Conservation (phyloP, 1,140 invertebrate genomes). For the Eubasilissa regina region DNA sequence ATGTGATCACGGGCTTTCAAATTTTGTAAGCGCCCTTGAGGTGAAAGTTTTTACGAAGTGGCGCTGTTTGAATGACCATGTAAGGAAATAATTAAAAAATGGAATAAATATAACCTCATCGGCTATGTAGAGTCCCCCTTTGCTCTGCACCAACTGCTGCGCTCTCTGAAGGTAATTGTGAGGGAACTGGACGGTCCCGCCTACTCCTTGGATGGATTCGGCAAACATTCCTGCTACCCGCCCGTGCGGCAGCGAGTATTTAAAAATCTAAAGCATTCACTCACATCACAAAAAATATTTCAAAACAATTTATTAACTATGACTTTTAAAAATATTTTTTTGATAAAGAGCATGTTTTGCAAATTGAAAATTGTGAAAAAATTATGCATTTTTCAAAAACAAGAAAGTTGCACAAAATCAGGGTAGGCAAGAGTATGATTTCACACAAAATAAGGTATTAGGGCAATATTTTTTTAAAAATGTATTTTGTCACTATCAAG, state of each 20-base stretch:
- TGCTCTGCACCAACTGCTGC: conserved; percentile 82
- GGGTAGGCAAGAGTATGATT: no score
- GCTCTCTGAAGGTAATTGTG: conserved; percentile 89
- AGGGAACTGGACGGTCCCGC: conserved; percentile 92
- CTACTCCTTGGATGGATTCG: conserved; percentile 96
- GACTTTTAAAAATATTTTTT: no score
- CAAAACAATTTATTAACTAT: no score
- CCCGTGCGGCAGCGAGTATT: conserved; percentile 81
- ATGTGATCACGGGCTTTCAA: not conserved
- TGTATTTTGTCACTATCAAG: no score
- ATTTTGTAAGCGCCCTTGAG: not conserved
- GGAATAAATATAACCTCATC: conserved; percentile 84
- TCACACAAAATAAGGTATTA: no score
- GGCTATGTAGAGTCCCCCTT: conserved; percentile 91
- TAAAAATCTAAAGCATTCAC: conserved; percentile 72
- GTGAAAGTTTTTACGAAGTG: no score
- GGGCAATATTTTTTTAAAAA: no score
- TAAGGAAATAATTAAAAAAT: not conserved
- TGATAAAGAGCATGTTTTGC: no score
- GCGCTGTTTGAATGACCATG: not conserved
- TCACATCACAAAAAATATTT: not conserved
- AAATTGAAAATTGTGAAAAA: no score
- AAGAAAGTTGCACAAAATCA: no score
- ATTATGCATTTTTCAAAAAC: no score
- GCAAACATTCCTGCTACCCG: conserved; percentile 91